phyloP scores from a whole-genome alignment of 2,888 invertebrate genomes.

The Pachliopta kotzebuea region DNA sequence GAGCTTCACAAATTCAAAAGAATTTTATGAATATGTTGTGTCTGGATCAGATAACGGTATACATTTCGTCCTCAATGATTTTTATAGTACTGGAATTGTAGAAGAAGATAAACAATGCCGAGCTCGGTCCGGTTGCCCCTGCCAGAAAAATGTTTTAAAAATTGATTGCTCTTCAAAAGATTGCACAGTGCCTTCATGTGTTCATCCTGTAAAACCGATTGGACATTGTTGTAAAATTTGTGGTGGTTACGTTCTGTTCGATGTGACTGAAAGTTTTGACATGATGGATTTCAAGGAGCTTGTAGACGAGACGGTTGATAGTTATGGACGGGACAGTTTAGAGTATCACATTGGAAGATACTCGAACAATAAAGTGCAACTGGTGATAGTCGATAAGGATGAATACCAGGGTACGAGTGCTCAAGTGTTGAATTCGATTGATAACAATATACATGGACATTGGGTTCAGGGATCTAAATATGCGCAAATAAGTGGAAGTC shows the following conservation, averaged over 20 bases:
- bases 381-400: slow-evolving; percentile 60
- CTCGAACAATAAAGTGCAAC: slow-evolving; percentile 49
- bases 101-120: slow-evolving; percentile 38
- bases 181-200: slow-evolving; percentile 55
- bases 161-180: slow-evolving; percentile 59
- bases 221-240: slow-evolving; percentile 71
- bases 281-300: slow-evolving; percentile 49
- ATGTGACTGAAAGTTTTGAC: slow-evolving; percentile 53
- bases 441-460: slow-evolving; percentile 44
- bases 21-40: slow-evolving; percentile 34
- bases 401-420: slow-evolving; percentile 60
- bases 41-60: slow-evolving; percentile 37
- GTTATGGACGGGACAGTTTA: slow-evolving; percentile 44
- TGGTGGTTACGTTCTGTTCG: slow-evolving; percentile 56
- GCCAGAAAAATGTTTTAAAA: slow-evolving; percentile 47
- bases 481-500: slow-evolving; percentile 54
- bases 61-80: slow-evolving; percentile 47
- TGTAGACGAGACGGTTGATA: slow-evolving; percentile 44
- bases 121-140: slow-evolving; percentile 58
- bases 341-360: slow-evolving; percentile 57
- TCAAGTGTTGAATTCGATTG: slow-evolving; percentile 50
- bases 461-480: slow-evolving; percentile 49
- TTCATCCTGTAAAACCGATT: slow-evolving; percentile 56
- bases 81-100: slow-evolving; percentile 39
- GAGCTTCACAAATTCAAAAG: neutral